Evolutionary conservation across 2,797 vertebrate species (phyloP), one percentile per base, ranked within the genome.

Genomic region (Myotis planiceps): DNA sequence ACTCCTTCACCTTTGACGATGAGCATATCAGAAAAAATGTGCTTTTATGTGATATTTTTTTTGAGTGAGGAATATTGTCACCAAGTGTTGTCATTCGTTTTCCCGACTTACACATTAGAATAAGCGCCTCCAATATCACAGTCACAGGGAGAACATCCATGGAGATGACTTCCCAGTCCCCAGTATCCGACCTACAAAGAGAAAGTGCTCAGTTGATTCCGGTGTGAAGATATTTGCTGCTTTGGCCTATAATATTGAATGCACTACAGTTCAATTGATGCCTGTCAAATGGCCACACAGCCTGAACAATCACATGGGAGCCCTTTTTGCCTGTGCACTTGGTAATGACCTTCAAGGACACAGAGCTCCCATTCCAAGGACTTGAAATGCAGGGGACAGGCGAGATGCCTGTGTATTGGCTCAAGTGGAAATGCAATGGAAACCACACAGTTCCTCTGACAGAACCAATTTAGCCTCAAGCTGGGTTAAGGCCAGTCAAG

Each of bases 101-200:
- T 74, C 58, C 16, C 65, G 72, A 98, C 99, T 94, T 98, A 99
- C 99, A 65, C 58, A 87, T 96, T 98, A 94, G 97, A 98, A 51
- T 97, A 98, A 82, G 99, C 98, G 96, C 99, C 99, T 95, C 99
- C 99, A 9, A 98, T 97, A 84, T 99, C 99, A 98, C 99, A 99
- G 96, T 99, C 98, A 91, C 99, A 99, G 0, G 99, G 98, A 81
- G 98, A 98, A 97, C 99, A 99, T 84, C 98, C 98, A 71, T 98
- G 97, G 32, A 97, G 89, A 1, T 98, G 99, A 94, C 97, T 98
- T 85, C 99, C 99, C 90, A 99, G 98, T 91, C 99, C 99, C 99
- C 99, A 99, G 97, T 98, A 99, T 88, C 99, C 99, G 78, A 96
- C 96, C 99, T 99, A 96, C 39, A 90, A 89, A 95, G 78, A 98